Evolutionary conservation across 2,888 invertebrate genomes (phyloP).

Genomic region (Cephus sareptanus): DNA sequence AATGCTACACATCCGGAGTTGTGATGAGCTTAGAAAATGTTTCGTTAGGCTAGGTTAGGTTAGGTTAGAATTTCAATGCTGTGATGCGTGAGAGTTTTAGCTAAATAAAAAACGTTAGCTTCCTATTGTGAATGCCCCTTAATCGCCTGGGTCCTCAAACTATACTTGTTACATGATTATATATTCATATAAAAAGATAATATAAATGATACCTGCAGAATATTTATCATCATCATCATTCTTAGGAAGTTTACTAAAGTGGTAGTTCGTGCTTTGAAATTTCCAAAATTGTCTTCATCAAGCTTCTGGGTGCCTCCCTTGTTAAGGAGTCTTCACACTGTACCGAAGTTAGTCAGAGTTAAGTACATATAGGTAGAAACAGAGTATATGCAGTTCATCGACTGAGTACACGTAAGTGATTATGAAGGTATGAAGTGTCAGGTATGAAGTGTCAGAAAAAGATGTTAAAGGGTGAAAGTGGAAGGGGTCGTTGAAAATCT

Average conservation of each 20-base stretch:
- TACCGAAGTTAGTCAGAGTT: background rate
- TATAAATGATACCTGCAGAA: background rate
- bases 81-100: too few species aligned
- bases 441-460: conserved; percentile 10
- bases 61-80: too few species aligned
- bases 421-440: background rate
- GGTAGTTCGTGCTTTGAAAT: background rate
- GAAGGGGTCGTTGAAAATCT: background rate
- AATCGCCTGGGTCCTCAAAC: too few species aligned
- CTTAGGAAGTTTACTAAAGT: background rate
- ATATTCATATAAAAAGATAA: background rate
- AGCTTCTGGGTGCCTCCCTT: background rate
- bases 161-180: too few species aligned
- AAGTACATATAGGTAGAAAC: background rate
- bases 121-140: too few species aligned
- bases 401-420: background rate
- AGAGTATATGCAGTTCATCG: background rate
- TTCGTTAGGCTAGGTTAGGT: too few species aligned
- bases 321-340: background rate
- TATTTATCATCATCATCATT: background rate
- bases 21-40: too few species aligned
- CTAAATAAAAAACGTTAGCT: too few species aligned
- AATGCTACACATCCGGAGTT: too few species aligned
- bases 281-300: background rate
- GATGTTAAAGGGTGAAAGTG: conserved; percentile 30